Conservation (phyloP, 2,113 vertebrate species). For the Gymnogyps californianus region DNA sequence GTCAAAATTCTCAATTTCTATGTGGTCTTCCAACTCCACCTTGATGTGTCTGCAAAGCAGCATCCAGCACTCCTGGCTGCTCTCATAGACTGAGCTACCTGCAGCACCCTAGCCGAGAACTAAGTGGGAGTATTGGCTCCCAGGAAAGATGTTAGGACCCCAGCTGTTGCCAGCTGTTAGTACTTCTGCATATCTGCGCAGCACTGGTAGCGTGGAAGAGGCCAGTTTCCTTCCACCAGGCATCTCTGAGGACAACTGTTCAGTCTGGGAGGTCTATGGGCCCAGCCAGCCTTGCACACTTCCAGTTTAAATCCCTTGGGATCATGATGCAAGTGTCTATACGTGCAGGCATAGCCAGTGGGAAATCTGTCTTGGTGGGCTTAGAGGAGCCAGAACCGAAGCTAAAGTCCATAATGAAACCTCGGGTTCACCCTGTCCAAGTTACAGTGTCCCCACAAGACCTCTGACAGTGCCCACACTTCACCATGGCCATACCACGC, state of each 20-base stretch:
- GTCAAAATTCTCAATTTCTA: background rate
- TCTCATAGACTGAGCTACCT: background rate
- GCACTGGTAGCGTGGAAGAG: background rate
- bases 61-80: background rate
- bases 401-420: background rate
- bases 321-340: background rate
- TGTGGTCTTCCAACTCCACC: background rate
- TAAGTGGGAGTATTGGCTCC: background rate
- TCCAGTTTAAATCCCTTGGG: background rate
- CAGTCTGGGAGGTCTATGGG: background rate
- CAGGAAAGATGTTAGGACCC: background rate
- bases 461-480: background rate
- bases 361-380: background rate
- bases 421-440: background rate
- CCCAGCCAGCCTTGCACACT: background rate
- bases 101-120: background rate
- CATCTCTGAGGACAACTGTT: background rate
- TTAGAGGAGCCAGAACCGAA: background rate
- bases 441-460: background rate
- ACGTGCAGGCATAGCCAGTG: background rate
- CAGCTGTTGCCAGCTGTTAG: background rate
- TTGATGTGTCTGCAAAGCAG: background rate
- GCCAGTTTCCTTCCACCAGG: background rate
- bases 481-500: background rate
- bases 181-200: background rate